Conservation (phyloP, 2,888 invertebrate genomes). For the Brachyopa scutellaris region DNA sequence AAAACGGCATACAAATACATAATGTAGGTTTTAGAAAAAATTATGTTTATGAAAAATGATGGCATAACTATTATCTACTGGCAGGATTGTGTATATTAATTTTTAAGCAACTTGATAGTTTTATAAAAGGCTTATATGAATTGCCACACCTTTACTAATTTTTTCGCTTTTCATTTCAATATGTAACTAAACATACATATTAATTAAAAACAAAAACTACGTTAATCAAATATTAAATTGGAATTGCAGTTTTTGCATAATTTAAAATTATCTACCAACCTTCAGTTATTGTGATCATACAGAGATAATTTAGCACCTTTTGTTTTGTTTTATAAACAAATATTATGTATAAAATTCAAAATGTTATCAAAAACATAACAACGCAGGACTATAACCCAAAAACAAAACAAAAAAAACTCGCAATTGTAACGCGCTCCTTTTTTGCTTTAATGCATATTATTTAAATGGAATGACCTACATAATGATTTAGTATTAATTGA, state of each 20-base stretch:
- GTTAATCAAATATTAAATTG: constrained; percentile 15
- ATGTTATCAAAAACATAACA: constrained; percentile 17
- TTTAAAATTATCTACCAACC: constrained; percentile 20
- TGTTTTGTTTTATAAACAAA: constrained; percentile 39
- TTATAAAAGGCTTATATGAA: constrained; percentile 23
- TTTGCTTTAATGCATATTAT: constrained; percentile 28
- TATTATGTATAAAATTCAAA: constrained; percentile 45
- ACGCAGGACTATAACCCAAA: not conserved
- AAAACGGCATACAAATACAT: too few species aligned
- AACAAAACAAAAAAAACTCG: constrained; percentile 15
- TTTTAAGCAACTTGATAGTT: constrained; percentile 37
- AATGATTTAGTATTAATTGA: constrained; percentile 65
- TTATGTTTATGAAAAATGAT: too few species aligned
- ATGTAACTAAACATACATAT: not conserved
- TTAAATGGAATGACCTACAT: constrained; percentile 66
- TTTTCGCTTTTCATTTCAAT: constrained; percentile 1
- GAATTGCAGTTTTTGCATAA: constrained; percentile 4
- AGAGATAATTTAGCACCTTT: constrained; percentile 63
- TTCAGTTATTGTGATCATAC: constrained; percentile 34
- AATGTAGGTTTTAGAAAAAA: too few species aligned
- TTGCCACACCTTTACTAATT: constrained; percentile 9
- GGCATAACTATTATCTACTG: constrained; percentile 32
- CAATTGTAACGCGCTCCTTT: constrained; percentile 53
- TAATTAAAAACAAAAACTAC: not conserved
- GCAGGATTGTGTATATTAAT: constrained; percentile 63